Base-by-base conservation (phyloP, 1,140 invertebrate species). In the Melitaea cinxia region DNA sequence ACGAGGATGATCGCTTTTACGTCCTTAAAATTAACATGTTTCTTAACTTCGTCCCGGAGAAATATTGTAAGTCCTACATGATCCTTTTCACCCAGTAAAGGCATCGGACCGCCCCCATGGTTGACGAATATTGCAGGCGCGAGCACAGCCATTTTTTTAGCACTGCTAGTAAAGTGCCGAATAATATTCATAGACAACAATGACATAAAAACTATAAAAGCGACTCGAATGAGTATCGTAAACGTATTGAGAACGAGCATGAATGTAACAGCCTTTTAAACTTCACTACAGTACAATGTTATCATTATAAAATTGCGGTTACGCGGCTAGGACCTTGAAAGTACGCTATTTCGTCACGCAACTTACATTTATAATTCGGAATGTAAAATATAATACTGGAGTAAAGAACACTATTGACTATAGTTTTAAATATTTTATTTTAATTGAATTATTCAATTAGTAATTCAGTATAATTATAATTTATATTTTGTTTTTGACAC, bases 51-150 rank as follows among this genome's bases (percentile, higher is more conserved):
- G 35, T 91, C 83, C 12, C 81, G 68, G 1, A 91, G 59, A 42
- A 88, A 88, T 15, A 61, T 70, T 0, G 85, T 89, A 0, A 91
- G 72, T 37, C 72, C 88, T 49, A 55, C 65, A 39, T 84, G 81
- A 1, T 88, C 83, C 52, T 88, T 78, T 47, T 91, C 86, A 1
- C 83, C 84, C 23, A 89, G 67, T 21, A 91, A 61, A 5, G 88
- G 88, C 61, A 91, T 24, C 4, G 88, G 87, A 6, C 88, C 88
- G 42, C 88, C 88, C 15, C 88, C 88, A 35, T 91, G 88, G 62
- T 89, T 91, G 0, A 91, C 88, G 56, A 91, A 91, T 14, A 91
- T 10, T 10, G 88, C 82, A 15, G 88, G 88, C n/a, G 85, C 88
- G 5, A 88, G 39, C 0, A 75, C 17, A 63, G 68, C 73, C 85